These are phyloP conservation scores for Gymnothorax javanicus DNA, from an alignment of 2,797 vertebrate genomes.

Conservation along the genomic window DNA sequence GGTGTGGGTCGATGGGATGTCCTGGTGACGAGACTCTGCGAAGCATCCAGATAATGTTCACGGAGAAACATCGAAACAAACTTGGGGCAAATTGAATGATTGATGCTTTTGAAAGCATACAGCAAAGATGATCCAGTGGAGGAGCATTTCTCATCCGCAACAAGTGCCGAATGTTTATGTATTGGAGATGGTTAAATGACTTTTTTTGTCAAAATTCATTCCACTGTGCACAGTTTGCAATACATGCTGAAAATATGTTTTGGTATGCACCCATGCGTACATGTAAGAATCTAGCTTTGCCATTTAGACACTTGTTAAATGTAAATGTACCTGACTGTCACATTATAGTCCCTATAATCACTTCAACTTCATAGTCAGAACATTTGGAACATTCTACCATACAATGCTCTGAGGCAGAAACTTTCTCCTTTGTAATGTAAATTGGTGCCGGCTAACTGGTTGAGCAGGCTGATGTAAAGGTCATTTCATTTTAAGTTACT, in stretches of 20 bases:
- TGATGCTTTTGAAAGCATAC: not conserved
- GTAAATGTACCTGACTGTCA: not conserved
- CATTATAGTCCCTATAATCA: slow-evolving; percentile 21
- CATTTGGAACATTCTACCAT: not conserved
- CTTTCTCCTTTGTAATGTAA: not conserved
- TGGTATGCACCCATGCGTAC: not conserved
- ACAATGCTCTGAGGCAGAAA: not conserved
- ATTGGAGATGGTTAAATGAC: not conserved
- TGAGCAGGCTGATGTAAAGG: not conserved
- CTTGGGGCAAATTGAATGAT: not conserved
- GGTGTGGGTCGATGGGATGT: not conserved
- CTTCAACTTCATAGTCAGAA: not conserved
- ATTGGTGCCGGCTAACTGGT: not conserved
- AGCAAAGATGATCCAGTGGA: not conserved
- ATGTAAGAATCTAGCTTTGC: not conserved
- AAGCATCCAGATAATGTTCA: not conserved
- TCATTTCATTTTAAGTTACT: not conserved
- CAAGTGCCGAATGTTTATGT: not conserved
- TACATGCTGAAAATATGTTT: not conserved
- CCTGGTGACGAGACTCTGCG: not conserved
- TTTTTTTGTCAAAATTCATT: not conserved
- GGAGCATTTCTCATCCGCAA: not conserved
- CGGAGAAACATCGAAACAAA: not conserved
- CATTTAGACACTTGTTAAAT: not conserved
- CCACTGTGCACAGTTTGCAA: not conserved